Percentiles rank a stretch among this genome's conserved stretches.
Conservation (phyloP, 2,888 invertebrate genomes). For the Galerucella calmariensis region DNA sequence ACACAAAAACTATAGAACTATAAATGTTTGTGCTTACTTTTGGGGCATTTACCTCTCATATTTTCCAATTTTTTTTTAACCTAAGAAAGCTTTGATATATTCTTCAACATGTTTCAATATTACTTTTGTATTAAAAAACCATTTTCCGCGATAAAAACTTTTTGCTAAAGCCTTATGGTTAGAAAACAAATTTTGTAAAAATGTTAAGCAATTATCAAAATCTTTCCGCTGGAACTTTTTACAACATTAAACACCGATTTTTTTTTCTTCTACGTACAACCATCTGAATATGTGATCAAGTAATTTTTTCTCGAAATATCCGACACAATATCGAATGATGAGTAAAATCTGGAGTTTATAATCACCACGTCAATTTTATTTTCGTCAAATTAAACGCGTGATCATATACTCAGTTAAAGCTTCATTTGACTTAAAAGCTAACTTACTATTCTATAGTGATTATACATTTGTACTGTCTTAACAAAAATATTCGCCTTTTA, state of each 20-base stretch:
- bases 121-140: not conserved
- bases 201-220: constrained; percentile 4
- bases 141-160: not conserved
- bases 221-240: not conserved
- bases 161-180: not conserved
- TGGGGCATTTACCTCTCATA: not conserved
- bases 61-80: constrained; percentile 14
- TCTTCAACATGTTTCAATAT: not conserved
- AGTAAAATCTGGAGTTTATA: constrained; percentile 43
- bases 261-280: not conserved
- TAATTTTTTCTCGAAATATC: constrained; percentile 7
- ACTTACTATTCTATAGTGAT: constrained; percentile 48
- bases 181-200: not conserved
- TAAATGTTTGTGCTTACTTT: too few relatives aligned
- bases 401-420: constrained; percentile 44
- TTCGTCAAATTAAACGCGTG: constrained; percentile 28
- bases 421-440: constrained; percentile 47
- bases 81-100: not conserved
- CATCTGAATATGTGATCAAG: not conserved
- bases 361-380: constrained; percentile 37
- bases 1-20: too few relatives aligned
- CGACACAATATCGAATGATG: constrained; percentile 50
- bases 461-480: constrained; percentile 64
- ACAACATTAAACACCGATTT: constrained; percentile 11
- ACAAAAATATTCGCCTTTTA: constrained; percentile 62